A percentile compares a stretch with the other conserved stretches of the same genome.
Conservation (phyloP, 1,140 invertebrate species). For the Diorhabda carinulata region DNA sequence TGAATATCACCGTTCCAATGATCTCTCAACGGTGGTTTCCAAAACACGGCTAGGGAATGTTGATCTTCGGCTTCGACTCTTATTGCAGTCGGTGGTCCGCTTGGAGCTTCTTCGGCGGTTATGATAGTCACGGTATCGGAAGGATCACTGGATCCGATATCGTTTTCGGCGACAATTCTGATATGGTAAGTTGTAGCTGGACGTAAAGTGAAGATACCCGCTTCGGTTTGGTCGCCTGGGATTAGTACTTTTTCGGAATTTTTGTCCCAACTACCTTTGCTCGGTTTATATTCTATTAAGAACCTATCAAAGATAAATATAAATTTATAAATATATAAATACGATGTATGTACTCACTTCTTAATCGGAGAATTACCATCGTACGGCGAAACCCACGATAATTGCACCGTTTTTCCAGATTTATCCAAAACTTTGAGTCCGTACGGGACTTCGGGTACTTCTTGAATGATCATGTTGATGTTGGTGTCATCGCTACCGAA, state of each 20-base stretch:
- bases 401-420: conserved; percentile 81
- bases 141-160: conserved; percentile 85
- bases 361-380: conserved; percentile 93
- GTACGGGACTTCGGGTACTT: conserved; percentile 89
- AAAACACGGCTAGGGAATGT: conserved; percentile 85
- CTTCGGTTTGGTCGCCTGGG: conserved; percentile 80
- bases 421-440: conserved; percentile 88
- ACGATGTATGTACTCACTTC: conserved; percentile 55
- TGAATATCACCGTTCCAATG: conserved; percentile 92
- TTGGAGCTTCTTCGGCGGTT: conserved; percentile 91
- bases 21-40: conserved; percentile 86
- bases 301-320: conserved; percentile 58
- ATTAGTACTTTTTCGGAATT: conserved; percentile 82
- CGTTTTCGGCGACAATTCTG: conserved; percentile 90
- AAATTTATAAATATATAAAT: neutral
- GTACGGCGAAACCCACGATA: conserved; percentile 91
- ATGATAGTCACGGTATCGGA: conserved; percentile 90
- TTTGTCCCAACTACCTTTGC: conserved; percentile 78
- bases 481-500: conserved; percentile 94
- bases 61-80: conserved; percentile 89
- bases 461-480: conserved; percentile 94
- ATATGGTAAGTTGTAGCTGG: conserved; percentile 91
- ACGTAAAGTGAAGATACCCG: conserved; percentile 80
- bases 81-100: conserved; percentile 76
- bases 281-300: conserved; percentile 89